Evolutionary conservation across 2,888 invertebrate genomes (phyloP), one percentile per base, ranked within the genome.

Genomic region (Neuroscelio doddi): DNA sequence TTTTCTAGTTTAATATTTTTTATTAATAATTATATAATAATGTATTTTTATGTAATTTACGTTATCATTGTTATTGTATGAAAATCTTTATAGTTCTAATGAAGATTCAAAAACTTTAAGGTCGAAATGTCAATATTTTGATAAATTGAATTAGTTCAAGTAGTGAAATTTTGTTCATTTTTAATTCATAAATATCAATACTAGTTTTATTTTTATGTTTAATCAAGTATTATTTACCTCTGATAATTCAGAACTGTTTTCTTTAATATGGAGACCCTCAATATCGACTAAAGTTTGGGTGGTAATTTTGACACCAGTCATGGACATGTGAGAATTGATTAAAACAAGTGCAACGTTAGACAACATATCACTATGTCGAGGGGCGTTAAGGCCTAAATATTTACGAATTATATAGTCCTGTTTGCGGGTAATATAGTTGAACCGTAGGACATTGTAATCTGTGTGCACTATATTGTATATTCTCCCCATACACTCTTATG

Each of bases 181-280:
- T n/a, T n/a, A n/a, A n/a, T n/a, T n/a, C n/a, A n/a, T n/a, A n/a
- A n/a, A n/a, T n/a, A n/a, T n/a, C n/a, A n/a, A n/a, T n/a, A n/a
- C n/a, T n/a, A n/a, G n/a, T n/a, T n/a, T n/a, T n/a, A n/a, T n/a
- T n/a, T n/a, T n/a, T n/a, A n/a, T n/a, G n/a, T n/a, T n/a, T n/a
- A n/a, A n/a, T n/a, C n/a, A n/a, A n/a, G n/a, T 3, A 10, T 38
- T 16, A 64, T 64, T 59, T 51, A 74, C 75, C 12, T 58, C 32
- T 0, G 68, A 41, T 7, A 77, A 61, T 38, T 68, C 12, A 0
- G 70, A 8, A 0, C 58, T 52, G 3, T 73, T 61, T 7, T 69
- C 78, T 45, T 84, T 83, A 32, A 88, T 84, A 63, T 88, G 88
- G 47, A 88, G 74, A 41, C 88, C 89, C 12, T 86, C 88, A 5